Evolutionary conservation across 1,140 invertebrate species (phyloP).

Genomic region (Drosophila melanica): DNA sequence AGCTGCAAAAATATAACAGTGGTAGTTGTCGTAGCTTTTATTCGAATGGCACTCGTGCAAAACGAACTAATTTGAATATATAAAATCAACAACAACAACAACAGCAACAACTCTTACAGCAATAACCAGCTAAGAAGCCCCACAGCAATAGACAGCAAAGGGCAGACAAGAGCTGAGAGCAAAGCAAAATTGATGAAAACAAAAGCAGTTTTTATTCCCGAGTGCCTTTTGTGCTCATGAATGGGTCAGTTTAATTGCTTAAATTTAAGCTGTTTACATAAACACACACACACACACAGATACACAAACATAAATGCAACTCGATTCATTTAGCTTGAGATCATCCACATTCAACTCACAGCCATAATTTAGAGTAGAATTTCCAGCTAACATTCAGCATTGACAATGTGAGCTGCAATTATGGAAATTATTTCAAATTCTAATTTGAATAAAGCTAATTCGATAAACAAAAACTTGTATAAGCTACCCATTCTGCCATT

Average conservation of each 20-base stretch:
- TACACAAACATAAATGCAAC: conserved; percentile 12
- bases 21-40: conserved; percentile 54
- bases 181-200: conserved; percentile 55
- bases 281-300: not conserved
- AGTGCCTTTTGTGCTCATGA: conserved; percentile 45
- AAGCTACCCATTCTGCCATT: too few relatives aligned
- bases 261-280: conserved; percentile 46
- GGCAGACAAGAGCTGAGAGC: conserved; percentile 44
- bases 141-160: conserved; percentile 23
- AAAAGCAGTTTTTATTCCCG: conserved; percentile 49
- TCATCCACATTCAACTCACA: not conserved
- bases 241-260: conserved; percentile 54
- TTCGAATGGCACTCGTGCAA: conserved; percentile 78
- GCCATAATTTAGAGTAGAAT: not conserved
- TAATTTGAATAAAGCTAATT: too few relatives aligned
- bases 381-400: not conserved
- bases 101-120: conserved; percentile 8
- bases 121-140: conserved; percentile 44
- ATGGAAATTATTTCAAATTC: not conserved
- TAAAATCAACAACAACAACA: conserved; percentile 68
- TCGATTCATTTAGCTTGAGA: conserved; percentile 31
- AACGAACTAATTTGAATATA: conserved; percentile 82
- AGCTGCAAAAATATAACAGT: conserved; percentile 71
- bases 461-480: too few relatives aligned
- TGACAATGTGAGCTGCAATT: not conserved